Base-by-base conservation (phyloP, 2,888 invertebrate genomes). In the Synanthedon vespiformis region DNA sequence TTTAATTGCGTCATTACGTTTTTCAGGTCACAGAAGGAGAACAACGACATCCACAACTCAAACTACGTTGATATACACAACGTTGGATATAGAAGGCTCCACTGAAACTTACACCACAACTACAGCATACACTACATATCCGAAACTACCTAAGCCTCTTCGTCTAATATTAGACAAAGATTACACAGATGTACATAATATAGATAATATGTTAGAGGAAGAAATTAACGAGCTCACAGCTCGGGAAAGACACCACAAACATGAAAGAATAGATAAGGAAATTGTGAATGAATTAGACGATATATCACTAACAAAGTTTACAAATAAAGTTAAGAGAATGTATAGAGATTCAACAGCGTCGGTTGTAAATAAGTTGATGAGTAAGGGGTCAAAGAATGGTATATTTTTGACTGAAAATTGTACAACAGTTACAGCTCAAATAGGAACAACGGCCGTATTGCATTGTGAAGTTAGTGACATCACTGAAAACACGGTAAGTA, bases 381-480 rank as follows among this genome's bases (percentile, higher is more conserved):
- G 69, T 51, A 87, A 86, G 61, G 68, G 67, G 18, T 68, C 65
- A 50, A 85, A 80, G 60, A 68, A 63, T 61, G 84, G 84, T 67
- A 86, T 89, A 76, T 90, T 90, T 84, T 77, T 89, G 70, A 89
- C 89, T 67, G 89, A 89, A 54, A 90, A 90, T 71, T 89, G 89
- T 75, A 90, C 90, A n/a, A 86, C 89, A 57, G 89, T 91, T 59
- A 80, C 89, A 72, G 90, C 90, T 55, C 91, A 91, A 75, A 89
- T 89, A 63, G 90, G 90, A 52, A 90, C 90, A 8, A 91, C 90
- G 12, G 90, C 90, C 34, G 78, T 89, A 60, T 68, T 91, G 53
- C 90, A 90, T 65, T 91, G 91, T 70, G 90, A 90, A 87, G 90
- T 90, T 68, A 88, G 89, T 61, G 90, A 90, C 63, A 89, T 90